Percentiles rank a stretch among this genome's conserved stretches.
Evolutionary conservation across 2,113 vertebrate genomes (phyloP).

Genomic region (Cephalophus harveyi): DNA sequence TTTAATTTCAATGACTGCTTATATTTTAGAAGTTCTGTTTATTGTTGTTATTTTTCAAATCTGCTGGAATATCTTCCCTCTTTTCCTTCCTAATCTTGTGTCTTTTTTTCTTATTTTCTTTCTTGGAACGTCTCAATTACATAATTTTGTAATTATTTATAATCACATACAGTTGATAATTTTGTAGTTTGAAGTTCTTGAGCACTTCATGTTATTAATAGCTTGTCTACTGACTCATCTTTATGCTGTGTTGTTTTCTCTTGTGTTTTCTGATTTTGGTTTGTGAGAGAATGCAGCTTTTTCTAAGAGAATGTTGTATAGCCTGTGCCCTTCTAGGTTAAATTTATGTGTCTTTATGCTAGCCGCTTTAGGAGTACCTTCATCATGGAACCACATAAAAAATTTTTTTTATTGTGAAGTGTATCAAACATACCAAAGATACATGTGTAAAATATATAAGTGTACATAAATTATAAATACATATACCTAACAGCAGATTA

Average conservation of each 20-base stretch:
- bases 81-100: neutral
- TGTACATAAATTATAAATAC: neutral
- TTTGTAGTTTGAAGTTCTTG: neutral
- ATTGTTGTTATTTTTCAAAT: neutral
- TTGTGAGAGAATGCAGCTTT: neutral
- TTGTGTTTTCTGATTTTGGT: neutral
- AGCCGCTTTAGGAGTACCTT: neutral
- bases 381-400: neutral
- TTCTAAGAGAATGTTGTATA: neutral
- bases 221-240: neutral
- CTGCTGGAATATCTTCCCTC: neutral
- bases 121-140: neutral
- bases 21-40: neutral
- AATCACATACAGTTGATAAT: neutral
- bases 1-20: neutral
- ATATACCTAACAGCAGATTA: neutral
- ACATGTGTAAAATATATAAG: neutral
- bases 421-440: neutral
- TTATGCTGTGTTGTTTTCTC: neutral
- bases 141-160: neutral
- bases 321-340: neutral
- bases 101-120: neutral
- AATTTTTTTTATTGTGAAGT: neutral
- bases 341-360: neutral
- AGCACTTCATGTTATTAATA: neutral